Evolutionary conservation across 2,888 invertebrate species (phyloP).

Genomic region (Drosophila stalkeri): DNA sequence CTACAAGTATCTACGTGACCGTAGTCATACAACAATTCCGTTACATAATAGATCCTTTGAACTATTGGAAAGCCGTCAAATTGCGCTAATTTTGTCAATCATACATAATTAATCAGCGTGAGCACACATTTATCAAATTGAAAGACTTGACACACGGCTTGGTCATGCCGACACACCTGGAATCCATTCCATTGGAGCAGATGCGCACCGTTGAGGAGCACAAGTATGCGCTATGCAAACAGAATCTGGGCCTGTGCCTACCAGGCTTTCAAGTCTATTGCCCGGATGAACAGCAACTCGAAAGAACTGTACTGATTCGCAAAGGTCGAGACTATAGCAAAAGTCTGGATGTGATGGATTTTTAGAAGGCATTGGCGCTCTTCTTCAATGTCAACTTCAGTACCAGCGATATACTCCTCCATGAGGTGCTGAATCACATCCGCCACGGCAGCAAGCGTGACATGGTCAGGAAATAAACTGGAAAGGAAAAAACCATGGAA

Average conservation of each 20-base stretch:
- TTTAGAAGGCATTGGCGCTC: constrained; percentile 89
- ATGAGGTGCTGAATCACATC: constrained; percentile 89
- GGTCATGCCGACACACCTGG: constrained; percentile 92
- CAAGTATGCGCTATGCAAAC: constrained; percentile 91
- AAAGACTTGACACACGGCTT: constrained; percentile 91
- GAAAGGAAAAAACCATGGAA: no score
- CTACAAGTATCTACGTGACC: no score
- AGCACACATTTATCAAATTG: constrained; percentile 90
- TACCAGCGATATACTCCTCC: constrained; percentile 86
- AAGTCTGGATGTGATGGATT: constrained; percentile 88
- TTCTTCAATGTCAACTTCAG: constrained; percentile 88
- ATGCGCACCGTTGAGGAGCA: constrained; percentile 90
- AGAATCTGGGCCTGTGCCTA: constrained; percentile 92
- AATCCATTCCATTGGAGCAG: constrained; percentile 91
- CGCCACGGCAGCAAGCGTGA: no score
- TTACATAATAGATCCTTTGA: no score
- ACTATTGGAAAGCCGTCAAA: no score
- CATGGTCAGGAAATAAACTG: no score
- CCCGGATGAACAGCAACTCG: constrained; percentile 69
- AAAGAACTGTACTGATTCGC: constrained; percentile 86
- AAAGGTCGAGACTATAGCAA: constrained; percentile 93
- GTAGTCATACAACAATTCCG: no score
- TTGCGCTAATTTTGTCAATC: no score
- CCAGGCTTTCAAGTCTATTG: constrained; percentile 93
- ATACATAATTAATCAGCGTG: constrained; percentile 83